Evolutionary conservation across 2,888 invertebrate species (phyloP).

Genomic region (Chydorus sphaericus): DNA sequence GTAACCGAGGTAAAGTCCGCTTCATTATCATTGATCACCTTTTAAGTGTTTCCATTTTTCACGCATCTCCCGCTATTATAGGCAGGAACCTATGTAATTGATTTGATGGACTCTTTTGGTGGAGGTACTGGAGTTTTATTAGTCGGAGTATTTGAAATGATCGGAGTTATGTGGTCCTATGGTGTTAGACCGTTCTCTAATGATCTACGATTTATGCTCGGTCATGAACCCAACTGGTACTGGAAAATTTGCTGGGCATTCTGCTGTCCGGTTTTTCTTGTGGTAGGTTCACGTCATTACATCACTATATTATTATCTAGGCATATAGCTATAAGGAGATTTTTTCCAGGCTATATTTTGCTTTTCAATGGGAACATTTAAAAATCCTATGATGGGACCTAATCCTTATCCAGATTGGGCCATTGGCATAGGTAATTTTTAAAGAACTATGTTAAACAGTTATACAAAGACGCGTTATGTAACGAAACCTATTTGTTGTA

Average conservation of each 20-base stretch:
- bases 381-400: slow-evolving; percentile 8
- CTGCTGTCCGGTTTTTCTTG: slow-evolving; percentile 28
- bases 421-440: neutral
- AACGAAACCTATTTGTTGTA: neutral
- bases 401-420: slow-evolving; percentile 6
- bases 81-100: slow-evolving; percentile 5
- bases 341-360: neutral
- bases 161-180: slow-evolving; percentile 31
- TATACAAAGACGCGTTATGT: too few relatives aligned
- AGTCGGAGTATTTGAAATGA: slow-evolving; percentile 31
- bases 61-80: neutral
- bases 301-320: neutral
- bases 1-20: neutral
- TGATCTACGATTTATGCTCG: slow-evolving; percentile 25
- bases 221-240: slow-evolving; percentile 22
- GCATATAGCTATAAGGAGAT: neutral
- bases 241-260: slow-evolving; percentile 31
- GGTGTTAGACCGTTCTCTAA: slow-evolving; percentile 24
- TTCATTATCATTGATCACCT: neutral
- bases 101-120: slow-evolving; percentile 25
- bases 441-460: neutral
- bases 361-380: neutral
- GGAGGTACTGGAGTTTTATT: slow-evolving; percentile 26
- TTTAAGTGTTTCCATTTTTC: too few relatives aligned
- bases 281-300: slow-evolving; percentile 19